Evolutionary conservation across 2,888 invertebrate species (phyloP), one percentile per base, ranked within the genome.

Genomic region (Timandra comae): DNA sequence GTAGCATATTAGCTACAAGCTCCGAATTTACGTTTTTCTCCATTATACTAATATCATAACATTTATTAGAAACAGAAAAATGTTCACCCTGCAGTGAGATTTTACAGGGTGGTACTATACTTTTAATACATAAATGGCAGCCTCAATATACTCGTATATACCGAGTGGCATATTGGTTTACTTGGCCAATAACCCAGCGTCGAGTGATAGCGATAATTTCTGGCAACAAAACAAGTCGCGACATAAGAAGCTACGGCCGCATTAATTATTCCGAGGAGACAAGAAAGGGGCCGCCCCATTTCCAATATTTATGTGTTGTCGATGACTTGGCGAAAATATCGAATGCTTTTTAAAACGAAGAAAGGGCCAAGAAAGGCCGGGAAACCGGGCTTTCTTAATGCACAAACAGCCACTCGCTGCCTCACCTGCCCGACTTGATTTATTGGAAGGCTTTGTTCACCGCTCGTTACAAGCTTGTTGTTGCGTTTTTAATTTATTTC

Each of bases 281-380:
- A 82, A 85, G 85, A 82, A 84, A 81, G 76, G 79, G 78, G 76
- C 73, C 72, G 75, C 78, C 75, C 81, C 78, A 82, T 80, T 85
- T 80, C 78, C 84, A 80, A 85, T 86, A 86, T 86, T 86, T 86
- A 86, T 86, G 86, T 85, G 82, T 84, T 85, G 82, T 71, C 84
- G 80, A 85, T 86, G 86, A 86, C 86, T 80, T 58, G 62, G 80
- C 85, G 70, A 77, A 84, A 85, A 82, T 80, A 78, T 75, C 74
- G 82, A 80, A 81, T 79, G 81, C 85, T 86, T 86, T 86, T 86
- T 86, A 85, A 80, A 80, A 77, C 72, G 79, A 78, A 84, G 84
- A 81, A 85, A 84, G 75, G 80, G 70, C 78, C 68, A 70, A 80
- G 78, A 80, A 81, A 81, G 77, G 79, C 81, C 68, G 69, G 76